phyloP scores from a whole-genome alignment of 2,797 vertebrate species.

The Esox lucius region DNA sequence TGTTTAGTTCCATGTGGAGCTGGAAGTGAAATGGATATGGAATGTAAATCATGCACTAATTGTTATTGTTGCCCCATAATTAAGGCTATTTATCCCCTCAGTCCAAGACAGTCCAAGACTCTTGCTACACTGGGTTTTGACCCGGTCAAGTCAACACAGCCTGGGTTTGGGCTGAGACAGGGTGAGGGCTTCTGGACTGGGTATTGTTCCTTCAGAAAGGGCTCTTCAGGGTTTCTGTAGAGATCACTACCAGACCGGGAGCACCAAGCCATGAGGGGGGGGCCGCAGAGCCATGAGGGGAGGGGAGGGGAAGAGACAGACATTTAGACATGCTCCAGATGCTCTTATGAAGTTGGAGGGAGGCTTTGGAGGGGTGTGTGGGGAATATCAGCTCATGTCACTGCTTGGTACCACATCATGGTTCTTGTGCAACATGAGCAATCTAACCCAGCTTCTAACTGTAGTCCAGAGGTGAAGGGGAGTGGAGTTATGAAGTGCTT shows the following conservation, averaged over 20 bases:
- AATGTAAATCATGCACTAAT: constrained; percentile 59
- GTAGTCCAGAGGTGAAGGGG: constrained; percentile 38
- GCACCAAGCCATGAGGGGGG: background rate
- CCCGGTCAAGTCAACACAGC: constrained; percentile 58
- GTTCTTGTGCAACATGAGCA: background rate
- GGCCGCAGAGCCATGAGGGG: background rate
- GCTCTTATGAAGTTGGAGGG: background rate
- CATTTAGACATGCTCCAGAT: background rate
- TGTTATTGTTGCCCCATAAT: constrained; percentile 51
- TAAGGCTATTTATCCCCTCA: constrained; percentile 48
- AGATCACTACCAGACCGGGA: background rate
- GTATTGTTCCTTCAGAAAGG: constrained; percentile 16
- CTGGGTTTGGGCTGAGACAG: background rate
- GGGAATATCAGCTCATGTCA: background rate
- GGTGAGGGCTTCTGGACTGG: constrained; percentile 25
- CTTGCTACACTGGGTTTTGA: constrained; percentile 39
- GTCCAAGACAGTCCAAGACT: constrained; percentile 28
- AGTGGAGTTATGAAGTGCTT: constrained; percentile 18
- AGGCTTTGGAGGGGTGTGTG: constrained; percentile 20
- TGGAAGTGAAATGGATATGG: constrained; percentile 35
- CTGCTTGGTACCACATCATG: background rate
- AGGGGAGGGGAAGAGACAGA: background rate
- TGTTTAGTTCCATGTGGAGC: constrained; percentile 25
- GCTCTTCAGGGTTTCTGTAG: constrained; percentile 23
- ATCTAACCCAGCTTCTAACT: background rate